These are phyloP conservation scores for Anoplophora glabripennis DNA, from an alignment of 1,140 invertebrate genomes.

Conservation along the genomic window DNA sequence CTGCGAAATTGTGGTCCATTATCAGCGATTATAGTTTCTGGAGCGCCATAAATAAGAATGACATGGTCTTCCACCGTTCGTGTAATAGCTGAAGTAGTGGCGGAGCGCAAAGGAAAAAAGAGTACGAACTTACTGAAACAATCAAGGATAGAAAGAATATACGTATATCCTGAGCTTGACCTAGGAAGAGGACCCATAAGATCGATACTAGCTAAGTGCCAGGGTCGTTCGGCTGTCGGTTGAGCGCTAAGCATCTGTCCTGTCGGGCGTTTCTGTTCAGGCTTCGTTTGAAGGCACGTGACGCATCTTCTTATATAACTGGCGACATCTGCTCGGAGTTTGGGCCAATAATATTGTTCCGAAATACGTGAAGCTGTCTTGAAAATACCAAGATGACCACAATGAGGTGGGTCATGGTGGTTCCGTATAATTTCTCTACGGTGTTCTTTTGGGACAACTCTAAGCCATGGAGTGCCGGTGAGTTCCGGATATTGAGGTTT, in stretches of 20 bases:
- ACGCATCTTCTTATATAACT: conserved; percentile 9
- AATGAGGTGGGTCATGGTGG: conserved; percentile 14
- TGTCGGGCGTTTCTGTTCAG: conserved; percentile 15
- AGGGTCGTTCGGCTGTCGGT: conserved; percentile 3
- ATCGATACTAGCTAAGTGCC: conserved; percentile 17
- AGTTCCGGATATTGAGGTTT: background rate
- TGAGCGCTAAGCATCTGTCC: conserved; percentile 12
- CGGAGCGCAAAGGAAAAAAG: conserved; percentile 13
- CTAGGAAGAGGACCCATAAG: conserved; percentile 8
- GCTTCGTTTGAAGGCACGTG: conserved; percentile 3
- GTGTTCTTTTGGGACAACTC: background rate
- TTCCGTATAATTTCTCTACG: background rate
- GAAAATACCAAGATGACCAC: conserved; percentile 30
- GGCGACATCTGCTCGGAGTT: conserved; percentile 12
- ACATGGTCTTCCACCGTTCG: conserved; percentile 16
- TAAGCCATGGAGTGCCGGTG: background rate
- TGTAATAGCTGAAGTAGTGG: conserved; percentile 4
- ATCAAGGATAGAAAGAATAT: conserved; percentile 15
- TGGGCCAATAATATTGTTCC: conserved; percentile 22
- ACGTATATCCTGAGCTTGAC: conserved; percentile 5
- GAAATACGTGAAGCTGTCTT: conserved; percentile 20
- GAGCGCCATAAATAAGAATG: conserved; percentile 26
- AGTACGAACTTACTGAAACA: conserved; percentile 19
- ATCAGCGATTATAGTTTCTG: conserved; percentile 11
- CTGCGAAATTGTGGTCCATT: conserved; percentile 8